Evolutionary conservation across 1,140 invertebrate genomes (phyloP), one percentile per base, ranked within the genome.

Genomic region (Leptinotarsa defecta): DNA sequence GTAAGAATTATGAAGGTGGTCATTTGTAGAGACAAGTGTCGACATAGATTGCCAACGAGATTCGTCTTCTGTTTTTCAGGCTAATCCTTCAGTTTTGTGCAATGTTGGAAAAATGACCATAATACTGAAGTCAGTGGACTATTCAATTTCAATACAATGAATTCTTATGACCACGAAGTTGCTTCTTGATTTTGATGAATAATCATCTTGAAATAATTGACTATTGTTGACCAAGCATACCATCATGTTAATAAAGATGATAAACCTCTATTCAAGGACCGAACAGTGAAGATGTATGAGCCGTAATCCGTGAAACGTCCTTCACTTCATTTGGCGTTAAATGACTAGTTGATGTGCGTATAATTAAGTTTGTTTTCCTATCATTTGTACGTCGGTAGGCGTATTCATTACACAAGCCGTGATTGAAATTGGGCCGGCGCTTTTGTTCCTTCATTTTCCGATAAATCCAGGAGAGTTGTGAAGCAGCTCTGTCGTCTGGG

Each of bases 311-410:
- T 57, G 52, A 19, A 19, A 57, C 15, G 15, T 19, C 52, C 52
- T 57, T 57, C n/a, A 57, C 13, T 15, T 19, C 13, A 57, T 13
- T 57, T 57, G 52, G 52, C 52, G 52, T 19, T 49, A 71, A 73
- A 34, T 43, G 43, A 76, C 70, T 76, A 22, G 75, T 73, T 76
- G 63, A 76, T 76, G 65, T 72, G 71, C 65, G 19, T 63, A 73
- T 73, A 76, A 76, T 76, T 70, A 76, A 76, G 75, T 73, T 76
- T 76, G 75, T 76, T 76, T 76, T 69, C 57, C 52, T 69, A 73
- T 76, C 64, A 76, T 62, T 73, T 15, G 52, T 48, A 76, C 68
- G 71, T 71, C 75, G 71, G 75, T 73, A 62, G 67, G 11, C 65
- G 71, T 76, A 76, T 72, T 76, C 73, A 76, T 76, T 73, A 76